A percentile compares a stretch with the other conserved stretches of the same genome.
Conservation (phyloP, 2,113 vertebrate species). For the Pseudorasbora parva region DNA sequence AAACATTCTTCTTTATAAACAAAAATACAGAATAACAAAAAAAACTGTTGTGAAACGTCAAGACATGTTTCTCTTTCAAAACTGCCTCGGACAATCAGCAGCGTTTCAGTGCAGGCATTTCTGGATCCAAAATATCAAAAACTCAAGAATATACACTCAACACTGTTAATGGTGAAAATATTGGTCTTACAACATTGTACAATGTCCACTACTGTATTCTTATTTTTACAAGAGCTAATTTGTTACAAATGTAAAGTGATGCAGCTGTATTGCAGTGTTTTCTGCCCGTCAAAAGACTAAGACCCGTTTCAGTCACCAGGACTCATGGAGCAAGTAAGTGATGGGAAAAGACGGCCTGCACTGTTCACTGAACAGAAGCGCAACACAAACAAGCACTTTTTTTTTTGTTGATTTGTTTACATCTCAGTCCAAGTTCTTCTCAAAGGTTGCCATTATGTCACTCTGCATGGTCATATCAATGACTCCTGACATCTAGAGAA, state of each 20-base stretch:
- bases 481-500: slow-evolving; percentile 77
- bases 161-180: slow-evolving; percentile 28
- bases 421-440: slow-evolving; percentile 82
- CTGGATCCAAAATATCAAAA: slow-evolving; percentile 19
- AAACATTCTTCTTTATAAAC: slow-evolving; percentile 27
- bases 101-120: slow-evolving; percentile 58
- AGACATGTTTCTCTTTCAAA: slow-evolving; percentile 31
- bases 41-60: slow-evolving; percentile 9
- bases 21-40: slow-evolving; percentile 34
- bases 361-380: slow-evolving; percentile 43
- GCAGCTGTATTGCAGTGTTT: slow-evolving; percentile 34
- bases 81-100: slow-evolving; percentile 44
- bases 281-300: not conserved
- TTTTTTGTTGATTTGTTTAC: not conserved
- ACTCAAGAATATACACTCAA: slow-evolving; percentile 30
- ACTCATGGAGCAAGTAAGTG: slow-evolving; percentile 33
- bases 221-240: slow-evolving; percentile 26
- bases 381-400: not conserved
- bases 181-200: slow-evolving; percentile 39
- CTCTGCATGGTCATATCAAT: slow-evolving; percentile 88
- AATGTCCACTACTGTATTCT: slow-evolving; percentile 37
- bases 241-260: slow-evolving; percentile 43
- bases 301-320: slow-evolving; percentile 56
- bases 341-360: slow-evolving; percentile 32
- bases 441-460: slow-evolving; percentile 89